Evolutionary conservation across 2,113 vertebrate species (phyloP).

Genomic region (Pseudopodoces humilis): DNA sequence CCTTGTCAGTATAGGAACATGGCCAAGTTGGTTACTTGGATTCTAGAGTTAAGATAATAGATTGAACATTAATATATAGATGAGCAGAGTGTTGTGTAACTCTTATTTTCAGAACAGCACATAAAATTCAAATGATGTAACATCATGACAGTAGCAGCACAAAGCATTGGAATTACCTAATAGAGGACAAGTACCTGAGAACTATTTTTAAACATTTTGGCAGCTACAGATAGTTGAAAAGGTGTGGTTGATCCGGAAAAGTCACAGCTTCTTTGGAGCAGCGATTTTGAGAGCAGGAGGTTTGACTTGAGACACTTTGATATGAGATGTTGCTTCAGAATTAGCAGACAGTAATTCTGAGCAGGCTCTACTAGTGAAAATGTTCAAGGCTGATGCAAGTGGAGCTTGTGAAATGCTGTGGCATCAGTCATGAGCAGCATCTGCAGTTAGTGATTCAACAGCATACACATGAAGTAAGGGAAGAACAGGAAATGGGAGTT

Average conservation of each 20-base stretch:
- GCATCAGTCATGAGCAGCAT: background rate
- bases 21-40: background rate
- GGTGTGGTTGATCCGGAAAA: background rate
- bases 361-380: background rate
- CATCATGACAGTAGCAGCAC: background rate
- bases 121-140: slow-evolving; percentile 32
- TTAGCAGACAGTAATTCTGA: background rate
- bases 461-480: background rate
- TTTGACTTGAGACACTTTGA: background rate
- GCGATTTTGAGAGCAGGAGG: background rate
- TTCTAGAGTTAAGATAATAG: background rate
- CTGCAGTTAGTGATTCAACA: slow-evolving; percentile 15
- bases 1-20: background rate
- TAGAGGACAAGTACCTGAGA: background rate
- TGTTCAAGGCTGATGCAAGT: background rate
- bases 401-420: slow-evolving; percentile 11
- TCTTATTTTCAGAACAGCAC: background rate
- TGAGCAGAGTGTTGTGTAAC: background rate
- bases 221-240: background rate
- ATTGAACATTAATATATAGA: background rate
- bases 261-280: background rate
- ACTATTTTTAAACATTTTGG: slow-evolving; percentile 2
- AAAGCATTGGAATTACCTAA: background rate
- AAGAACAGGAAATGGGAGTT: slow-evolving; percentile 55
- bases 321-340: background rate